These are phyloP conservation scores for Batillaria attramentaria DNA, from an alignment of 1,140 invertebrate genomes.

Conservation along the genomic window DNA sequence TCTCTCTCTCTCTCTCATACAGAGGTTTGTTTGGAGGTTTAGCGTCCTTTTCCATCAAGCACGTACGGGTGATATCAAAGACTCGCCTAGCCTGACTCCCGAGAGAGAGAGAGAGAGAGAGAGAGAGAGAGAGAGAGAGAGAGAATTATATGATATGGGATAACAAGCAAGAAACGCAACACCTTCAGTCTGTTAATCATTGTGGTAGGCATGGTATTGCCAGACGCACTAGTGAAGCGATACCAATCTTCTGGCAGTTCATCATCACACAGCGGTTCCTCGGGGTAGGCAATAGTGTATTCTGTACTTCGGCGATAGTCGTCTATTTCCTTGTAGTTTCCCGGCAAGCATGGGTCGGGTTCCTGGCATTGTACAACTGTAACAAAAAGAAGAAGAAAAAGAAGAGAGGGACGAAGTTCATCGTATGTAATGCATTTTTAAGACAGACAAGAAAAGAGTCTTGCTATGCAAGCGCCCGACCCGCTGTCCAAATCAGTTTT, in stretches of 20 bases:
- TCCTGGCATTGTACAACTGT: no score
- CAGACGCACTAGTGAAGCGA: conserved; percentile 24
- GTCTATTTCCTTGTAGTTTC: background rate
- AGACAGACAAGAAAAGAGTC: no score
- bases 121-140: background rate
- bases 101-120: no score
- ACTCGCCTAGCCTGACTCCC: no score
- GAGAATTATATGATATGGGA: background rate
- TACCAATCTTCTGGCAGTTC: conserved; percentile 20
- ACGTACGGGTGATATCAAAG: no score
- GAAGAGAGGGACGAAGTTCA: no score
- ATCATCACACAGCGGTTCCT: conserved; percentile 21
- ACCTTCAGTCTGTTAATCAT: conserved; percentile 3
- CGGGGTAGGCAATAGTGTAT: background rate
- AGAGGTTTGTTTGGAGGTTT: background rate
- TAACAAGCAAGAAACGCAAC: background rate
- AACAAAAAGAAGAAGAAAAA: no score
- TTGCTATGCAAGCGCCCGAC: no score
- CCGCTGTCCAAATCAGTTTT: no score
- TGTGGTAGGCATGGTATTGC: conserved; percentile 7
- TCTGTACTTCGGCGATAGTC: background rate
- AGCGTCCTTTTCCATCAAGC: no score
- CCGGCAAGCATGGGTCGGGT: conserved; percentile 10
- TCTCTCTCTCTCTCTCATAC: background rate
- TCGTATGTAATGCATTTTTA: no score